Evolutionary conservation across 2,888 invertebrate genomes (phyloP).

Genomic region (Lottia gigantea): DNA sequence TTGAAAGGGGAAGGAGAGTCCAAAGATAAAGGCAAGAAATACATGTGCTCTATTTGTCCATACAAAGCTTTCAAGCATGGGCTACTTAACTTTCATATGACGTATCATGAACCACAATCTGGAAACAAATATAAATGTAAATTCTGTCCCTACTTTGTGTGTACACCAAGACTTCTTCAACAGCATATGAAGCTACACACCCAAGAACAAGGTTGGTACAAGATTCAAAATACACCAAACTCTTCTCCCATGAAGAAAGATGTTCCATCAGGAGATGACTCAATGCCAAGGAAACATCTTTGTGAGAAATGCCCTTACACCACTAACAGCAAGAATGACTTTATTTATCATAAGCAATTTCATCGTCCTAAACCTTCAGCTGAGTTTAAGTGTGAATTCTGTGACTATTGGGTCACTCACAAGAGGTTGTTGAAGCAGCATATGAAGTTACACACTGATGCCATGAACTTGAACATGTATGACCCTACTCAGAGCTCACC

Average conservation of each 20-base stretch:
- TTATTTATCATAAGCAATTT: constrained; percentile 87
- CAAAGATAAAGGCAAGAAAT: constrained; percentile 38
- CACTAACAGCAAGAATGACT: constrained; percentile 87
- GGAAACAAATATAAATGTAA: constrained; percentile 82
- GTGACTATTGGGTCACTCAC: constrained; percentile 85
- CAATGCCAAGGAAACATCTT: constrained; percentile 74
- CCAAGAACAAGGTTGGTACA: constrained; percentile 22
- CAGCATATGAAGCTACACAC: constrained; percentile 73
- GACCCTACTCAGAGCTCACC: constrained; percentile 45
- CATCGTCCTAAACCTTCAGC: constrained; percentile 79
- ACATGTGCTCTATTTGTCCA: constrained; percentile 79
- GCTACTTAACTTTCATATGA: constrained; percentile 71
- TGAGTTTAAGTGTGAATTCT: constrained; percentile 83
- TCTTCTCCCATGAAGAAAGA: constrained; percentile 24
- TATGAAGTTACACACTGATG: constrained; percentile 76
- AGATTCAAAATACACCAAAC: constrained; percentile 26
- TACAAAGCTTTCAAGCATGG: constrained; percentile 69
- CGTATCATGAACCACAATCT: constrained; percentile 77
- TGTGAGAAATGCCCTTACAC: constrained; percentile 86
- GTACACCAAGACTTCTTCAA: constrained; percentile 70
- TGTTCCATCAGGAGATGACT: constrained; percentile 26
- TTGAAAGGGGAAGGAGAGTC: constrained; percentile 1
- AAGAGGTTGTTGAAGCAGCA: constrained; percentile 84
- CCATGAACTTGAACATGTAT: constrained; percentile 15
- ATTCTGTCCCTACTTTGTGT: constrained; percentile 83